Conservation (phyloP, 2,888 invertebrate genomes). For the Crioceris asparagi region DNA sequence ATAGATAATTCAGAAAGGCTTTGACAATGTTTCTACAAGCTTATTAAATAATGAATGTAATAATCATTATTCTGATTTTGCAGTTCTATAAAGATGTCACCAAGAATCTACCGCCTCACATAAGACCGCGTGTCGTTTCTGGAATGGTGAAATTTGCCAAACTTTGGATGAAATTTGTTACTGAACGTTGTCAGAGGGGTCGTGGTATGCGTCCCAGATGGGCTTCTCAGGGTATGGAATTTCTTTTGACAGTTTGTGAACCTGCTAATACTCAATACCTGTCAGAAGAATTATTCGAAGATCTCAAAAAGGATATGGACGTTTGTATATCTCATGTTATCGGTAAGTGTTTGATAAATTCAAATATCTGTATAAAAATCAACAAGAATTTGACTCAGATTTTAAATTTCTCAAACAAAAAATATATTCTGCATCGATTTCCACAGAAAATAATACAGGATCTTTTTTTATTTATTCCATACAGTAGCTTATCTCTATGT, state of each 20-base stretch:
- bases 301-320: conserved; percentile 68
- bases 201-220: conserved; percentile 74
- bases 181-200: conserved; percentile 64
- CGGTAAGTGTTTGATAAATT: conserved; percentile 43
- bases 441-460: too few relatives aligned
- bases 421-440: too few relatives aligned
- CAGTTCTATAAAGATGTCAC: conserved; percentile 64
- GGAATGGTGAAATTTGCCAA: conserved; percentile 60
- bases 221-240: conserved; percentile 84
- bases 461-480: too few relatives aligned
- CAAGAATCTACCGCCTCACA: conserved; percentile 42
- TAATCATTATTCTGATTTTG: conserved; percentile 11
- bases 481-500: too few relatives aligned
- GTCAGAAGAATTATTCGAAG: conserved; percentile 68
- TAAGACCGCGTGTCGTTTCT: conserved; percentile 41
- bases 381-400: too few relatives aligned
- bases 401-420: too few relatives aligned
- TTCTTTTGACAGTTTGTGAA: conserved; percentile 74
- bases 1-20: too few relatives aligned
- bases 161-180: conserved; percentile 86
- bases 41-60: too few relatives aligned
- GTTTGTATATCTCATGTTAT: conserved; percentile 81
- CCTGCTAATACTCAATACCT: conserved; percentile 70
- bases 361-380: too few relatives aligned
- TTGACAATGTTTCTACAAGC: background rate